phyloP scores from a whole-genome alignment of 2,888 invertebrate species.

The Spodoptera exigua region DNA sequence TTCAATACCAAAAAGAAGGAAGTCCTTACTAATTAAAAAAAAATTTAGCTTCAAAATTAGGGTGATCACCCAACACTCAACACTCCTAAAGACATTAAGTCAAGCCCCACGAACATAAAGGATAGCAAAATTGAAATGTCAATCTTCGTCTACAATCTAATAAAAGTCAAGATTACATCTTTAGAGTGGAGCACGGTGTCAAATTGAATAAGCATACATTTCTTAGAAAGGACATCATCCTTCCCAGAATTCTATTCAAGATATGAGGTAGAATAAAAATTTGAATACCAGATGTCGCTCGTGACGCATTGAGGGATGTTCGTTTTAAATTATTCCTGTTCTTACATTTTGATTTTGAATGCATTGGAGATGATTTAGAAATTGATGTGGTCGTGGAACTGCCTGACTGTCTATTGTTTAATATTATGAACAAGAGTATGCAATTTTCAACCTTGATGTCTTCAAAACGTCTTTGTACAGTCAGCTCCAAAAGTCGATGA shows the following conservation, averaged over 20 bases:
- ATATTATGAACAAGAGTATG: no score
- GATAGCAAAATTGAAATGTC: constrained; percentile 18
- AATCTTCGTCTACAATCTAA: constrained; percentile 38
- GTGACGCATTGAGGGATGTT: constrained; percentile 20
- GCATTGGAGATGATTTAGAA: neutral
- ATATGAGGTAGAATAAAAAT: constrained; percentile 46
- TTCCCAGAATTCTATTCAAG: constrained; percentile 47
- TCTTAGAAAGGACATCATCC: constrained; percentile 34
- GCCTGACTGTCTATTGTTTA: no score
- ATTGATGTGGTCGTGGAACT: no score
- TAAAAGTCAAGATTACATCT: constrained; percentile 52
- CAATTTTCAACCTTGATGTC: no score
- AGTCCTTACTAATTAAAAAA: no score
- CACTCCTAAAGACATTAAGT: neutral
- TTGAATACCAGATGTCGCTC: constrained; percentile 38
- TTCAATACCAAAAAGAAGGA: no score
- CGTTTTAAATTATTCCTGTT: constrained; percentile 29
- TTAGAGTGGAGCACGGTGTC: constrained; percentile 42
- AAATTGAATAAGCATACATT: constrained; percentile 60
- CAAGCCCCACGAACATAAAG: constrained; percentile 10
- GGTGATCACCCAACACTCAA: neutral
- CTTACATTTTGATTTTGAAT: constrained; percentile 12
- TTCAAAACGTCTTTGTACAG: no score
- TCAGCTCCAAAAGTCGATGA: no score
- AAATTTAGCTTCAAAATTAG: no score